phyloP scores from a whole-genome alignment of 2,797 vertebrate species.

The Pseudocheirus occidentalis region DNA sequence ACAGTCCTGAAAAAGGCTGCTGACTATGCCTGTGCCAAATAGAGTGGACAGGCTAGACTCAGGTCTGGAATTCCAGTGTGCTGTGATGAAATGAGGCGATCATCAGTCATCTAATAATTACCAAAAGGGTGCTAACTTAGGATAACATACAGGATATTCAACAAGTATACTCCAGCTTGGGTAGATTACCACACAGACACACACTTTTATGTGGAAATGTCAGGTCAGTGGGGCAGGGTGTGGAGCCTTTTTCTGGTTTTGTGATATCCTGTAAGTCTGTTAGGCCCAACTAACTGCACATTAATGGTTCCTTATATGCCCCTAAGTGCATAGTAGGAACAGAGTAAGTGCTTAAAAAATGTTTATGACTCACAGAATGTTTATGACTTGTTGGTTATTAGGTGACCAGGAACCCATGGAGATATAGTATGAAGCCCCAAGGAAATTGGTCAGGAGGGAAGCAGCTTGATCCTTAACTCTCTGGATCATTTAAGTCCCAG shows the following conservation, averaged over 20 bases:
- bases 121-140: background rate
- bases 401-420: background rate
- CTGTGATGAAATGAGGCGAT: background rate
- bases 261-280: background rate
- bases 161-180: background rate
- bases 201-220: background rate
- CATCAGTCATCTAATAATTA: background rate
- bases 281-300: background rate
- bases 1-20: background rate
- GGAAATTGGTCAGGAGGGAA: background rate
- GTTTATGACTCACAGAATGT: too few relatives aligned
- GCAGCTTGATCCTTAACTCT: background rate
- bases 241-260: background rate
- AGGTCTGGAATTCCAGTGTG: too few relatives aligned
- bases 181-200: background rate
- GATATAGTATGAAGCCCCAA: background rate
- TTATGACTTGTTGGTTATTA: background rate
- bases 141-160: background rate
- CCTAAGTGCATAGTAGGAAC: background rate
- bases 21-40: background rate
- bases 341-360: background rate
- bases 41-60: background rate
- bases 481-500: background rate
- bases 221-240: background rate
- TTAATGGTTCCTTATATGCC: background rate